Base-by-base conservation (phyloP, 2,113 vertebrate genomes). In the Azemiops feae region DNA sequence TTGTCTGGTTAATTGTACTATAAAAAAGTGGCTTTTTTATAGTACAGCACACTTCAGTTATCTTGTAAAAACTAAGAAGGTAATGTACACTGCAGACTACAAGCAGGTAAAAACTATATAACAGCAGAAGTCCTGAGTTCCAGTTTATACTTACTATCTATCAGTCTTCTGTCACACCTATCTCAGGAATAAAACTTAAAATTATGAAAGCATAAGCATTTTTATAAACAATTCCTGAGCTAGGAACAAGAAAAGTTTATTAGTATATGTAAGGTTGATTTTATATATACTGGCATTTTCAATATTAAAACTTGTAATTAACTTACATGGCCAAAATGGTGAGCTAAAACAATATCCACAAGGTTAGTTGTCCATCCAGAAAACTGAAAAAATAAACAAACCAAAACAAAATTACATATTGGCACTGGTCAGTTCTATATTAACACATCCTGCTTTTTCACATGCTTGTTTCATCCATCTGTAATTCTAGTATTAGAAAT, bases 251-350 rank as follows among this genome's bases (percentile, higher is more conserved):
- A 92, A 58, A 43, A 92, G 23, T 54, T 22, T 52, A 3, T 30
- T 2, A 39, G 1, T 89, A 52, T 90, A 94, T 11, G 58, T 91
- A 53, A 0, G 93, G 87, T 1, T 30, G 50, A 27, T 52, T 87
- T 34, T 87, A 16, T 0, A 3, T 57, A 69, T 10, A 53, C 30
- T 1, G 91, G 57, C 50, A 89, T 0, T 0, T 87, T 58, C 85
- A 92, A 60, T 16, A 55, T 11, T 39, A 90, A 22, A 34, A 91
- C 4, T 8, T 93, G 88, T 50, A 87, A 74, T 55, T 85, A 95
- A 98, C 98, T 99, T 98, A 99, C 99, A 16, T 98, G 97, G 91
- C 99, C 99, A 97, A 99, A 99, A 96, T 99, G 99, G 95, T 99
- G 99, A 4, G 97, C 98, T 98, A 99, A 98, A 96, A 99, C 98